Evolutionary conservation across 35 echinoderm and acorn worm species (phyloP).

Genomic region (Holothuria glaberrima): DNA sequence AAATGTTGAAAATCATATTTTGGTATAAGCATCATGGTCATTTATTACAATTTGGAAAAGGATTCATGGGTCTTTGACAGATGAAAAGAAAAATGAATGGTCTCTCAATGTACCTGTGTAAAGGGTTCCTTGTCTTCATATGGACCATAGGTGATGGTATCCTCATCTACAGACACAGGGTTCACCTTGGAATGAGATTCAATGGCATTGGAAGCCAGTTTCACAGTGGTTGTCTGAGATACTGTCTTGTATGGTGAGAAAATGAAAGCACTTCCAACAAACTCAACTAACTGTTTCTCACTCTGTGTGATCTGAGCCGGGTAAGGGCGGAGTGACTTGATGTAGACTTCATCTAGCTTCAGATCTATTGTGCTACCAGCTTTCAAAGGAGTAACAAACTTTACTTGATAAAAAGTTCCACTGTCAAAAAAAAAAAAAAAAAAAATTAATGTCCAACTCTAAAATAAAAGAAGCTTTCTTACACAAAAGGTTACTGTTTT

Average conservation of each 20-base stretch:
- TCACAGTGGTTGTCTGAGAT: constrained; percentile 84
- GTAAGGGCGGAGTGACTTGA: constrained; percentile 73
- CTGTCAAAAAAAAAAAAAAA: constrained; percentile 43
- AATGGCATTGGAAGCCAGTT: constrained; percentile 77
- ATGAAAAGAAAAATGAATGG: too few species aligned
- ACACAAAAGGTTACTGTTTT: too few species aligned
- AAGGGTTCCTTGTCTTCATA: constrained; percentile 88
- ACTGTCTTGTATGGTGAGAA: constrained; percentile 81
- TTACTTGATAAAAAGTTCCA: constrained; percentile 74
- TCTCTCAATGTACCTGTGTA: constrained; percentile 49
- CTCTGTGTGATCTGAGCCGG: constrained; percentile 91
- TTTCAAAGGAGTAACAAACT: constrained; percentile 58
- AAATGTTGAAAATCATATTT: too few species aligned
- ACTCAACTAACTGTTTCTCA: constrained; percentile 91
- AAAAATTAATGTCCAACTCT: too few species aligned
- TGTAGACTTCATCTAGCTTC: constrained; percentile 71
- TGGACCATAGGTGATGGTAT: constrained; percentile 89
- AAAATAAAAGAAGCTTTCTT: too few species aligned
- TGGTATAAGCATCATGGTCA: too few species aligned
- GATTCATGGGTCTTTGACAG: too few species aligned
- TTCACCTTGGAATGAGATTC: constrained; percentile 86
- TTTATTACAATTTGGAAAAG: too few species aligned
- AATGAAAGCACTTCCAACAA: constrained; percentile 77
- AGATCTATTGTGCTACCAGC: constrained; percentile 71
- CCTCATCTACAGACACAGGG: constrained; percentile 81